phyloP scores from a whole-genome alignment of 2,113 vertebrate species.

The Odocoileus virginianus region DNA sequence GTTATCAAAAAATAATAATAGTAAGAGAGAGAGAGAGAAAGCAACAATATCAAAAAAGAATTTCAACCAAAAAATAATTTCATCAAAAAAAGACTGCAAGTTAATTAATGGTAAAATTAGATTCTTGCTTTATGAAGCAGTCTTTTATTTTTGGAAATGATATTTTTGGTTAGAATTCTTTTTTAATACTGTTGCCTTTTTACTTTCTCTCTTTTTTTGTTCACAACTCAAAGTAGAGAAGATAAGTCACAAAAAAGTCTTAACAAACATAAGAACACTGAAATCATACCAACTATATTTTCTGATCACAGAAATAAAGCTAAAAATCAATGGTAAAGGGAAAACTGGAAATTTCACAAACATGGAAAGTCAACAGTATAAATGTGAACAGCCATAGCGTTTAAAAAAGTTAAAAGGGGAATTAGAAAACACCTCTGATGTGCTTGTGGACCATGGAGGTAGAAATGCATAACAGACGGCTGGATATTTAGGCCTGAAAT shows the following conservation, averaged over 20 bases:
- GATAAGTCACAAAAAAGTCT: background rate
- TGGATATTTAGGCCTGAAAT: background rate
- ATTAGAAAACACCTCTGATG: background rate
- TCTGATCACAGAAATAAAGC: background rate
- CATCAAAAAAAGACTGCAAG: background rate
- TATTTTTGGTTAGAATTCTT: background rate
- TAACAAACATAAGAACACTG: background rate
- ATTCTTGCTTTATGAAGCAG: background rate
- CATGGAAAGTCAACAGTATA: background rate
- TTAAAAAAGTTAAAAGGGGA: background rate
- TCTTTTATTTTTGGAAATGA: background rate
- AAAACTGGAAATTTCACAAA: background rate
- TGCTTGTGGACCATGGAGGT: background rate
- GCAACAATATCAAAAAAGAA: background rate
- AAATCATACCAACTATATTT: background rate
- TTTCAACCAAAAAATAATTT: background rate
- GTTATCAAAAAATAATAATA: background rate
- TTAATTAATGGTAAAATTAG: background rate
- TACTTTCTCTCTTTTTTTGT: background rate
- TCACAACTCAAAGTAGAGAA: background rate
- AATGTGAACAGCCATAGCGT: background rate
- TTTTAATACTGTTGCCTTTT: background rate
- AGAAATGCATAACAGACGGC: background rate
- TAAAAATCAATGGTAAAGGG: background rate
- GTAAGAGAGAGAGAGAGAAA: background rate